phyloP scores from a whole-genome alignment of 2,888 invertebrate species.

The Zele albiditarsus region DNA sequence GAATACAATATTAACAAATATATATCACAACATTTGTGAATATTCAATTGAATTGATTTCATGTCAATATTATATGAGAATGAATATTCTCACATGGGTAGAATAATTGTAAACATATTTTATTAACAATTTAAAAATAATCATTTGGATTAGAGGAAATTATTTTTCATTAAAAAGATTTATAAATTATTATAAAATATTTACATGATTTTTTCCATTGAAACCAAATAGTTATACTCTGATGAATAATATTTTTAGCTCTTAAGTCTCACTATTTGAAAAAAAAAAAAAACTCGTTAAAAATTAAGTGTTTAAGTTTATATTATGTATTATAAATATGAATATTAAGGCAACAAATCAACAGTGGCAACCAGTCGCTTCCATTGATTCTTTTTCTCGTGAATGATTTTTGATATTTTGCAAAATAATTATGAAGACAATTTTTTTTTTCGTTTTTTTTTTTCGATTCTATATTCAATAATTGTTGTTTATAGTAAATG shows the following conservation, averaged over 20 bases:
- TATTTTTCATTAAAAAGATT: too few species aligned
- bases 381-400: slow-evolving; percentile 34
- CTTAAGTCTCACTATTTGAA: background rate
- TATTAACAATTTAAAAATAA: too few species aligned
- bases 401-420: background rate
- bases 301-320: slow-evolving; percentile 27
- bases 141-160: too few species aligned
- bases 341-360: slow-evolving; percentile 35
- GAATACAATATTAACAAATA: too few species aligned
- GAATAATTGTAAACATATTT: too few species aligned
- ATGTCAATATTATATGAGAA: too few species aligned
- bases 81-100: too few species aligned
- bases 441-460: background rate
- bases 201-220: too few species aligned
- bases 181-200: too few species aligned
- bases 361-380: slow-evolving; percentile 31
- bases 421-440: too few species aligned
- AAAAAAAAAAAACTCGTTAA: background rate
- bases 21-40: background rate
- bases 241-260: background rate
- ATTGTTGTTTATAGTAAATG: background rate
- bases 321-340: background rate
- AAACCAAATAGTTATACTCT: slow-evolving; percentile 24
- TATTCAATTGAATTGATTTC: slow-evolving; percentile 4
- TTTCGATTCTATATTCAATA: background rate